Evolutionary conservation across 1,140 invertebrate genomes (phyloP), one percentile per base, ranked within the genome.

Genomic region (Apis dorsata): DNA sequence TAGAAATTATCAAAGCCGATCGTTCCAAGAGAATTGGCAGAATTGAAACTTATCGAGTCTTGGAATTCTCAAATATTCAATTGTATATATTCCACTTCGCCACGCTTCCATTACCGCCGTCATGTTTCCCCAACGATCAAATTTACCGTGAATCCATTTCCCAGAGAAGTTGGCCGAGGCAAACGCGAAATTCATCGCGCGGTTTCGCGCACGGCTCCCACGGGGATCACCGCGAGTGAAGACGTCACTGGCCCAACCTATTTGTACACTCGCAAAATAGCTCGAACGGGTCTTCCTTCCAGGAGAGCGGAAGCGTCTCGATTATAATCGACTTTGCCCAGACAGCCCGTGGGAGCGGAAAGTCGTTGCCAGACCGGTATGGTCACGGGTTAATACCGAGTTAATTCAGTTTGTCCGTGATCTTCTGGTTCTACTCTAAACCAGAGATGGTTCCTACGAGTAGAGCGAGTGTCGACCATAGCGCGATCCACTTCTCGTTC

Each of bases 371-470:
- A 91, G 87, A 44, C 34, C 88, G 87, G 87, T 88, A 88, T 85
- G 82, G 86, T 89, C 69, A 66, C 85, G 78, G 87, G 85, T 91
- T 85, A 91, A 91, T 85, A 89, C 51, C 53, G 57, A 76, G 87
- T 90, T 91, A 91, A 91, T 91, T 91, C 88, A 87, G 85, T 90
- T 91, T 90, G 88, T 89, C 88, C 55, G 79, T 86, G 88, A 90
- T 91, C 89, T 91, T 86, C 71, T 44, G 88, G 78, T 69, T 84
- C 81, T 86, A 63, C 73, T 34, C 34, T 72, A 79, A 59, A 79
- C 49, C 44, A 21, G 60, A 44, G 34, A 44, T 44, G 34, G 5
- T 44, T 44, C 34, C 34, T 44, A 44, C 34, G 5, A n/a, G 34
- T 44, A 9, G 59, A 10, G 5, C 12, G 34, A 70, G 44, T 53